Percentiles rank a stretch among this genome's conserved stretches.
These are phyloP conservation scores for Calliopsis andreniformis DNA, from an alignment of 1,140 invertebrate species.

Conservation along the genomic window DNA sequence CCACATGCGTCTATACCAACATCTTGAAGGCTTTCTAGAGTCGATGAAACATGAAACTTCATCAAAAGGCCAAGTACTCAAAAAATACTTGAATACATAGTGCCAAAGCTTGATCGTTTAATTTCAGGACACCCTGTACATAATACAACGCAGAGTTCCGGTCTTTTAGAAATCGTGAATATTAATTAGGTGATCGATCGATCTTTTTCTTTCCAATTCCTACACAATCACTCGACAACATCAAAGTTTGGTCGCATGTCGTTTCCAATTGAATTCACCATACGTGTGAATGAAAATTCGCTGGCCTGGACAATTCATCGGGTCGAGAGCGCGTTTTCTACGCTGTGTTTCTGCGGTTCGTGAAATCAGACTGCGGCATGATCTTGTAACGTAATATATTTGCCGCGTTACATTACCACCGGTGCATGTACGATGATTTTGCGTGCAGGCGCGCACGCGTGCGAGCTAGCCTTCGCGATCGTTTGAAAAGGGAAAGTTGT, in stretches of 20 bases:
- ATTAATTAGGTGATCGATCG: neutral
- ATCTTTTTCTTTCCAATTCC: neutral
- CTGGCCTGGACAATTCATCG: no score
- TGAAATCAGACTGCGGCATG: conserved; percentile 11
- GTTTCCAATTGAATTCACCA: no score
- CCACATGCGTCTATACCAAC: no score
- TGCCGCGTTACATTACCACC: conserved; percentile 22
- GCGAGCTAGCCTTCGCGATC: conserved; percentile 17
- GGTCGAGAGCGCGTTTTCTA: neutral
- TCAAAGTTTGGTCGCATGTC: neutral
- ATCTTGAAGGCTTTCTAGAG: no score
- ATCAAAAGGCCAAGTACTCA: no score
- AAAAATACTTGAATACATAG: no score
- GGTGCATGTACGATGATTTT: conserved; percentile 24
- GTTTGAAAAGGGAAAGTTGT: conserved; percentile 56
- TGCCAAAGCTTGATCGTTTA: no score
- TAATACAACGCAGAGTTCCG: no score
- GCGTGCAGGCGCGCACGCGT: conserved; percentile 25
- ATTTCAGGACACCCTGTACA: no score
- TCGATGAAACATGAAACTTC: no score
- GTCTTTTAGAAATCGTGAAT: neutral
- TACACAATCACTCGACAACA: neutral
- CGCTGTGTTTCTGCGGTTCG: conserved; percentile 1
- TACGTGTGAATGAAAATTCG: no score
- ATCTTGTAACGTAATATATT: conserved; percentile 26